Evolutionary conservation across 2,888 invertebrate genomes (phyloP).

Genomic region (Axea sp.): DNA sequence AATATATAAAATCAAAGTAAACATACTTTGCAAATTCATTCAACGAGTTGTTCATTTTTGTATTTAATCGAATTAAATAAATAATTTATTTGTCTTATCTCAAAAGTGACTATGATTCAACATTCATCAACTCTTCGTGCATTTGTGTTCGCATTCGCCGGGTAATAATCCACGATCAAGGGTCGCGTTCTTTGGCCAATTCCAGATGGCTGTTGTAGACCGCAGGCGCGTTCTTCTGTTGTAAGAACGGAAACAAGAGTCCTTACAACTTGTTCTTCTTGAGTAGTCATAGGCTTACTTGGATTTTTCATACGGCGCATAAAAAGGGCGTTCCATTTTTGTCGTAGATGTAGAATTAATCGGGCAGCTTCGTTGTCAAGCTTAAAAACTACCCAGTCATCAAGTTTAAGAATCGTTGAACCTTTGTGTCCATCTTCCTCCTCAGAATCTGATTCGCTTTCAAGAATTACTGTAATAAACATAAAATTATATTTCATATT

Average conservation of each 20-base stretch:
- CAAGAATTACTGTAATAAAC: constrained; percentile 70
- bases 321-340: constrained; percentile 87
- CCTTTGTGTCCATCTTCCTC: constrained; percentile 80
- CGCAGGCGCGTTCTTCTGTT: constrained; percentile 86
- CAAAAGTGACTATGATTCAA: too few species aligned
- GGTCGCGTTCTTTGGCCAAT: constrained; percentile 89
- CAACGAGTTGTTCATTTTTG: too few species aligned
- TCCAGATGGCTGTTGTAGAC: constrained; percentile 86
- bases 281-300: constrained; percentile 81
- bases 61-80: too few species aligned
- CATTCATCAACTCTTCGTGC: constrained; percentile 72
- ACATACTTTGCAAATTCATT: too few species aligned
- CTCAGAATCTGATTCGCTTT: constrained; percentile 81
- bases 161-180: constrained; percentile 82
- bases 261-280: constrained; percentile 85
- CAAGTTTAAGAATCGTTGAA: constrained; percentile 82
- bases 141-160: constrained; percentile 75
- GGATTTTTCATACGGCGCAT: constrained; percentile 83
- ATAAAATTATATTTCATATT: neutral
- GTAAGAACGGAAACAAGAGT: constrained; percentile 85
- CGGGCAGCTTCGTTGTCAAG: constrained; percentile 85
- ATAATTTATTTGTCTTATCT: too few species aligned
- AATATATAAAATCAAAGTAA: too few species aligned
- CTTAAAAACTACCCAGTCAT: constrained; percentile 88
- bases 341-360: constrained; percentile 84